phyloP scores from a whole-genome alignment of 2,888 invertebrate genomes.

The Ochropacha duplaris region DNA sequence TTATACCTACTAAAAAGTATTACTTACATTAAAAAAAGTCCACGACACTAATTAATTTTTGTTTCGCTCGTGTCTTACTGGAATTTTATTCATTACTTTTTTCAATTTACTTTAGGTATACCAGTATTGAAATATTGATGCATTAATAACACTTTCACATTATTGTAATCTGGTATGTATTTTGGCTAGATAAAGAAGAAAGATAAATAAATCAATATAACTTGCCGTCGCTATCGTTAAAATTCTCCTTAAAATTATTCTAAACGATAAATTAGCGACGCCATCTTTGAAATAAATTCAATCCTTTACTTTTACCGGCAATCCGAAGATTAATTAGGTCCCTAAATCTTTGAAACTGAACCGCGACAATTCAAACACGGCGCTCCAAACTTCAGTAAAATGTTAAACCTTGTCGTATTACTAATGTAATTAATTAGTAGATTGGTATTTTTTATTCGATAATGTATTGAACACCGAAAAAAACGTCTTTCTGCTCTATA shows the following conservation, averaged over 20 bases:
- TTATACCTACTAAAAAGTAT: no score
- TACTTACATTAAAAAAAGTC: no score
- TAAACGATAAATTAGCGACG: conserved; percentile 12
- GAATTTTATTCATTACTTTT: no score
- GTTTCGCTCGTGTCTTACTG: no score
- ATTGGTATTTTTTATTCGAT: background rate
- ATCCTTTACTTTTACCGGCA: conserved; percentile 35
- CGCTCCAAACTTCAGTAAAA: conserved; percentile 32
- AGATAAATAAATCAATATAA: background rate
- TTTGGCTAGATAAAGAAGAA: no score
- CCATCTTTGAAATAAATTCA: conserved; percentile 28
- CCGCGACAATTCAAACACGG: conserved; percentile 44
- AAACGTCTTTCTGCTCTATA: no score
- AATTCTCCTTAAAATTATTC: conserved; percentile 18
- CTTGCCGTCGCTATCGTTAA: conserved; percentile 7
- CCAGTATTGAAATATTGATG: no score
- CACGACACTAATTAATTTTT: no score
- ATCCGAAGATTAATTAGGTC: conserved; percentile 48
- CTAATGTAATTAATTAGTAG: background rate
- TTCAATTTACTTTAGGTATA: no score
- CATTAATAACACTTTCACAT: no score
- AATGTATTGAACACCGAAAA: background rate
- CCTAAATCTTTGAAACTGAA: conserved; percentile 48
- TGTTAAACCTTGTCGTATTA: background rate
- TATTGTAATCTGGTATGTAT: no score